phyloP scores from a whole-genome alignment of 2,113 vertebrate genomes.

The Xyliphius kryptos region DNA sequence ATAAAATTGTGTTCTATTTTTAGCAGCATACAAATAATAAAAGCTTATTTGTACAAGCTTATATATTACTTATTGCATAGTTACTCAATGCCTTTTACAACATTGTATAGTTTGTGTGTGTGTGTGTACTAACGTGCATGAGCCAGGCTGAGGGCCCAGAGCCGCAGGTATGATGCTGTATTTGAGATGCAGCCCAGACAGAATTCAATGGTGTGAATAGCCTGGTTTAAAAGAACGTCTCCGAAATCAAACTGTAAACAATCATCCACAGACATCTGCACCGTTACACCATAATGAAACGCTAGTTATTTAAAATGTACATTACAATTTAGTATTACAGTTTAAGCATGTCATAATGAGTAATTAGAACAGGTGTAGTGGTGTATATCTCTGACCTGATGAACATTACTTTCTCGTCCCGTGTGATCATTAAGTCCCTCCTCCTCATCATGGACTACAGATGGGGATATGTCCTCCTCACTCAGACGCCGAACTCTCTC shows the following conservation, averaged over 20 bases:
- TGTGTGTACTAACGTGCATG: slow-evolving; percentile 82
- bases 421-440: slow-evolving; percentile 67
- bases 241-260: slow-evolving; percentile 76
- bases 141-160: slow-evolving; percentile 95
- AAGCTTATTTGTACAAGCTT: too few relatives aligned
- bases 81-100: too few relatives aligned
- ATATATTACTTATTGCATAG: too few relatives aligned
- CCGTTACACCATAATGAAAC: background rate
- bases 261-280: background rate
- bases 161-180: slow-evolving; percentile 90
- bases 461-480: slow-evolving; percentile 80
- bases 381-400: slow-evolving; percentile 66
- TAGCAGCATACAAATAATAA: too few relatives aligned
- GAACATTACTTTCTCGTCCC: slow-evolving; percentile 59
- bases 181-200: slow-evolving; percentile 96
- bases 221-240: slow-evolving; percentile 84
- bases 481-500: slow-evolving; percentile 83
- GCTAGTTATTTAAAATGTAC: background rate
- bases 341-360: too few relatives aligned
- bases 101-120: background rate
- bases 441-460: slow-evolving; percentile 78
- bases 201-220: slow-evolving; percentile 94
- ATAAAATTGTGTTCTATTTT: too few relatives aligned
- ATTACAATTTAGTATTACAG: too few relatives aligned
- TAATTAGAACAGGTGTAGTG: background rate